Base-by-base conservation (phyloP, 2,113 vertebrate species). In the Scophthalmus maximus region DNA sequence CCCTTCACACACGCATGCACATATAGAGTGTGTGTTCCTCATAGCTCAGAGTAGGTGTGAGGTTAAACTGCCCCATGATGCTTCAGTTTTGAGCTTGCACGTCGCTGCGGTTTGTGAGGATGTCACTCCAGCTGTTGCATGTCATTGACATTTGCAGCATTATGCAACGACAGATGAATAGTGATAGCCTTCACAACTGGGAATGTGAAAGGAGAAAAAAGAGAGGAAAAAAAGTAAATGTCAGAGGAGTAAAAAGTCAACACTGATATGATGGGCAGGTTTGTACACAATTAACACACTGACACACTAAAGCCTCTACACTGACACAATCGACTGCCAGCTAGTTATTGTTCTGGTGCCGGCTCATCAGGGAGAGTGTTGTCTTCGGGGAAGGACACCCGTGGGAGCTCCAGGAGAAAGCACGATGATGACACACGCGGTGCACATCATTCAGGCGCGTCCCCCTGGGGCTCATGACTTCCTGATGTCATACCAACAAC, bases 351-450 rank as follows among this genome's bases (percentile, higher is more conserved):
- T 75, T 79, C 46, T 62, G 50, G 30, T 30, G 70, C 68, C 11
- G 66, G 27, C 76, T 91, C 89, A 88, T 89, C 83, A 68, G 57
- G 76, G 70, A 81, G 76, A 89, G 82, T 88, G 85, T 79, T 63
- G 68, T 27, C 82, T 81, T 53, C 68, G n/a, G 84, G 82, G 76
- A 83, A 83, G 69, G 65, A 68, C 76, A 76, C 87, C 87, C 85
- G 49, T 23, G 73, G 74, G 88, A 87, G 63, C 67, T 22, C 34
- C 22, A 42, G 59, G 65, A 84, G 75, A 81, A 60, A 76, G 79
- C 55, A 58, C 44, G 62, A 80, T 79, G 76, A 89, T 85, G 75
- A 84, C 76, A 79, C 78, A 78, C 63, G 47, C 57, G 0, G 74
- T 49, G 74, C 76, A 78, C 84, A 83, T 87, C 78, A 77, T 73